Evolutionary conservation across 2,888 invertebrate species (phyloP).

Genomic region (Oscheius myriophilus): DNA sequence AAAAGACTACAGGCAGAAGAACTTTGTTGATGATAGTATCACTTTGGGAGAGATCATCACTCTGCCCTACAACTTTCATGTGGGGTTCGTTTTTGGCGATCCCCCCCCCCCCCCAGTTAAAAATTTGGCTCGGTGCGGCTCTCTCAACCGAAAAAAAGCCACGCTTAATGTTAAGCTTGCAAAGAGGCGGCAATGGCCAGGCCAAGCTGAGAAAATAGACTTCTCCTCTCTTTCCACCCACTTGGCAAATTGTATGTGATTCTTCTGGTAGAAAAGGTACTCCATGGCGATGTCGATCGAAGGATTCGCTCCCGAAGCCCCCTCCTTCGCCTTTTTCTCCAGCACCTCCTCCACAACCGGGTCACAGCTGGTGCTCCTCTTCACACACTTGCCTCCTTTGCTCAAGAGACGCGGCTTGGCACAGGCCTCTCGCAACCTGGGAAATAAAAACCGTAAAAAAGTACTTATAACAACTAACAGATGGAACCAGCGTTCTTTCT

Average conservation of each 20-base stretch:
- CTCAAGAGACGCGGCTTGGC: slow-evolving; percentile 33
- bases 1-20: too few species aligned
- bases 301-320: not conserved
- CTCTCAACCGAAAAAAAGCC: too few species aligned
- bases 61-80: too few species aligned
- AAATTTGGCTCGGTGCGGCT: too few species aligned
- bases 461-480: slow-evolving; percentile 31
- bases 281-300: slow-evolving; percentile 31
- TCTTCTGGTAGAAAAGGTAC: slow-evolving; percentile 52
- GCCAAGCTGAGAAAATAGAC: too few species aligned
- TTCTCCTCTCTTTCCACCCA: slow-evolving; percentile 10
- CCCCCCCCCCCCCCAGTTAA: too few species aligned
- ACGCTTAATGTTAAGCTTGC: too few species aligned
- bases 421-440: slow-evolving; percentile 58
- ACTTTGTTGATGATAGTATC: too few species aligned
- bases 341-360: not conserved
- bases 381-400: slow-evolving; percentile 7
- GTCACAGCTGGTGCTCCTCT: slow-evolving; percentile 21
- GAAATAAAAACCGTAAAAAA: slow-evolving; percentile 6
- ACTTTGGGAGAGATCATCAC: too few species aligned
- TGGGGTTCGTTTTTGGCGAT: too few species aligned
- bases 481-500: slow-evolving; percentile 88
- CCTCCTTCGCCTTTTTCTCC: not conserved
- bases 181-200: too few species aligned
- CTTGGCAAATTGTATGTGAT: slow-evolving; percentile 54